Percentiles rank a stretch among this genome's conserved stretches.
These are phyloP conservation scores for Rotaria sp. DNA, from an alignment of 2,888 invertebrate species.

Conservation along the genomic window DNA sequence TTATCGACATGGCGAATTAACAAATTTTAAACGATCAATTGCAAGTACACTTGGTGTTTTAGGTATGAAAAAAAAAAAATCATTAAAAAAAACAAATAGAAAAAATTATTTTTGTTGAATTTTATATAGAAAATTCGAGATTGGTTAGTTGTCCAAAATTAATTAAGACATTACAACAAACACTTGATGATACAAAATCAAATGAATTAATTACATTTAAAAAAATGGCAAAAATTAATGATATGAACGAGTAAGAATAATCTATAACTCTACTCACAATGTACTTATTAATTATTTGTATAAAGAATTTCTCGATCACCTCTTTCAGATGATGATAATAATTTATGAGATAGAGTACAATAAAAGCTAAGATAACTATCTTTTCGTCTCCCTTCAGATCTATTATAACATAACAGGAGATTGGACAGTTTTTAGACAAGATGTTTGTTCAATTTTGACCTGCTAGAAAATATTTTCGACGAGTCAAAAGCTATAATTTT, in stretches of 20 bases:
- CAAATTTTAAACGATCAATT: slow-evolving; percentile 37
- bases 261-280: not conserved
- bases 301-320: too few relatives aligned
- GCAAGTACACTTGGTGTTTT: slow-evolving; percentile 31
- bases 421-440: too few relatives aligned
- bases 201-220: slow-evolving; percentile 30
- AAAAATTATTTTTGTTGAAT: not conserved
- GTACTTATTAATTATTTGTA: too few relatives aligned
- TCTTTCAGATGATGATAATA: too few relatives aligned
- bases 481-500: too few relatives aligned
- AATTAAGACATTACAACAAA: slow-evolving; percentile 5
- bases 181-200: not conserved
- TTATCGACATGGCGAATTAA: slow-evolving; percentile 37
- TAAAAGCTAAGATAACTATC: too few relatives aligned
- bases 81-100: too few relatives aligned
- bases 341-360: too few relatives aligned
- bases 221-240: slow-evolving; percentile 7
- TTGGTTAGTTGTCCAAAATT: slow-evolving; percentile 20
- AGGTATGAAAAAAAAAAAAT: not conserved
- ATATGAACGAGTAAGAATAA: slow-evolving; percentile 14
- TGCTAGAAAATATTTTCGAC: too few relatives aligned
- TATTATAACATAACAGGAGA: too few relatives aligned
- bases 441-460: too few relatives aligned
- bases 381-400: too few relatives aligned
- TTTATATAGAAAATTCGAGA: not conserved